Evolutionary conservation across 2,888 invertebrate genomes (phyloP), one percentile per base, ranked within the genome.

Genomic region (Hyposoter didymator): DNA sequence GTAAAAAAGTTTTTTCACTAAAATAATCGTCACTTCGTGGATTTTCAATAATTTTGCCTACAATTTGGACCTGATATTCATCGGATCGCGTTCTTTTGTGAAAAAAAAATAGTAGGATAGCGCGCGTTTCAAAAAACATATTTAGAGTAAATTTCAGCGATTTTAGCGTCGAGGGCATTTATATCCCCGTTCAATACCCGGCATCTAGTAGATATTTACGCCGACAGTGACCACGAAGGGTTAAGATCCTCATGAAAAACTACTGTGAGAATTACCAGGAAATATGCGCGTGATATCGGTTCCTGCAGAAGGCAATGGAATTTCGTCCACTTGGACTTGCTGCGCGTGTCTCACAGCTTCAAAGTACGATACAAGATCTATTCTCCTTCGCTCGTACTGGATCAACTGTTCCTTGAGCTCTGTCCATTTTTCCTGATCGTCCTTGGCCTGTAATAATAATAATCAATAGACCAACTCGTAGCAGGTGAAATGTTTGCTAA

Each of bases 341-440:
- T 99, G 99, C 0, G 99, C 99, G 94, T 98, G 98, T 92, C 97
- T 97, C 0, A 99, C 99, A 82, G 99, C 98, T 93, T 99, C 99
- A 94, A 97, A 99, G 93, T 98, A 99, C 39, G 98, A 97, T 82
- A 99, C 98, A 86, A 99, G 95, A 93, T 98, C 97, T 85, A 97
- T 96, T 88, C 98, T 95, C 89, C 97, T 96, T 91, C 97, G 97
- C 92, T 99, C 99, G 94, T 99, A 99, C 87, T 99, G 99, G 89
- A 97, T 96, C 94, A 99, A 97, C 92, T 98, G 97, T 70, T 97
- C 95, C 92, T 97, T 98, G n/a, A 99, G 94, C 89, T 99, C 99
- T 3, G 97, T 95, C 96, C 98, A 99, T 93, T 98, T 98, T 89
- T 99, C 98, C 35, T 98, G 98, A 92, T 99, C 99, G 94, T 99